Evolutionary conservation across 2,888 invertebrate species (phyloP), one percentile per base, ranked within the genome.

Genomic region (Philereme vetulata): DNA sequence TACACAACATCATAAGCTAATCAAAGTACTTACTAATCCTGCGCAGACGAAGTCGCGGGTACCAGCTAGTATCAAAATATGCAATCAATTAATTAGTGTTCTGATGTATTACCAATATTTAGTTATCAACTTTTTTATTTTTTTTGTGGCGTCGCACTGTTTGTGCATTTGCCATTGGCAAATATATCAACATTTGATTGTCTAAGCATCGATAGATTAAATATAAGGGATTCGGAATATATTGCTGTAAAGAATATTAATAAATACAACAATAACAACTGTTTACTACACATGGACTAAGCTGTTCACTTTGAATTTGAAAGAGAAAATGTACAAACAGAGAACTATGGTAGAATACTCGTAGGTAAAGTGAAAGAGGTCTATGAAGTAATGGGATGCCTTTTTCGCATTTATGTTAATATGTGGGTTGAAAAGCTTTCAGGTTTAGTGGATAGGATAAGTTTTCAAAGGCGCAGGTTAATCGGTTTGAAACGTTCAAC

Each of bases 381-480:
- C 46, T 38, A 38, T 38, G 38, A 8, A 38, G 38, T 35, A 38
- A 56, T 36, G 60, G 60, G 56, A 49, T 50, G 51, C 52, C 52
- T 61, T 61, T 56, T 49, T 50, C 56, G 50, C 46, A 61, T 60
- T 60, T 45, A 42, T 40, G 38, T 34, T 47, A 43, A 35, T 11
- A 33, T 21, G 40, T 43, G 51, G 47, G 53, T 51, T 51, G 44
- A 51, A 62, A 62, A 48, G 51, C 57, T 62, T 62, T 62, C 40
- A 42, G 40, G 49, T n/a, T 50, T 40, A 51, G 51, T 44, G 36
- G 46, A 58, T 49, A 55, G 44, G 57, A 54, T 38, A 57, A 44
- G 53, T 58, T 51, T 62, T 49, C 45, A 52, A 58, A 54, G 47
- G 53, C 10, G 11, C 48, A 52, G 45, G 49, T 52, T 54, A 51